A percentile compares a stretch with the other conserved stretches of the same genome.
Evolutionary conservation across 2,797 vertebrate species (phyloP).

Genomic region (Macropus fuliginosus): DNA sequence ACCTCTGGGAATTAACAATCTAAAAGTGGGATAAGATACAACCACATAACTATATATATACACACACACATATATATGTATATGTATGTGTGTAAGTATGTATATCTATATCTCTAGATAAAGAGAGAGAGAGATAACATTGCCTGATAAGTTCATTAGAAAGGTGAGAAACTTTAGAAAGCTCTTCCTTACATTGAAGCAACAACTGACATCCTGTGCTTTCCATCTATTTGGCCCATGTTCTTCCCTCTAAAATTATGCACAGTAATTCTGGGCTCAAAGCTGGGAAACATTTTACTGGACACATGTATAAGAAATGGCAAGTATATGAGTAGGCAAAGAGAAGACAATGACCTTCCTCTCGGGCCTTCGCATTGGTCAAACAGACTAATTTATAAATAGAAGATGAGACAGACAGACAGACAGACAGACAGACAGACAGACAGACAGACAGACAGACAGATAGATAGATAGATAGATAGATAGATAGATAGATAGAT

Average conservation of each 20-base stretch:
- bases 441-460: too few relatives aligned
- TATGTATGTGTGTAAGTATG: too few relatives aligned
- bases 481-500: too few relatives aligned
- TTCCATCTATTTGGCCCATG: background rate
- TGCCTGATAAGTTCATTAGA: background rate
- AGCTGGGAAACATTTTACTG: background rate
- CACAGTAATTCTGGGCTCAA: background rate
- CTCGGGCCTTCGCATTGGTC: background rate
- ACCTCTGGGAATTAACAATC: background rate
- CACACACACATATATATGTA: too few relatives aligned
- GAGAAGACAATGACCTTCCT: background rate
- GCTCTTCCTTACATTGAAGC: background rate
- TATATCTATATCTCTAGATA: too few relatives aligned
- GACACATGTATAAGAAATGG: background rate
- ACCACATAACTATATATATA: background rate
- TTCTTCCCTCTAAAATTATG: background rate
- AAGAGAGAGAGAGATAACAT: background rate
- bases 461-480: too few relatives aligned
- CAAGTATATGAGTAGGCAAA: background rate
- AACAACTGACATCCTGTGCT: background rate
- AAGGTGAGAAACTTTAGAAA: background rate
- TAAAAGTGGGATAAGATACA: background rate
- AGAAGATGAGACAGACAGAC: background rate
- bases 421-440: too few relatives aligned
- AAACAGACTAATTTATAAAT: background rate